Conservation (phyloP, 2,113 vertebrate genomes). For the Aleadryas rufinucha region DNA sequence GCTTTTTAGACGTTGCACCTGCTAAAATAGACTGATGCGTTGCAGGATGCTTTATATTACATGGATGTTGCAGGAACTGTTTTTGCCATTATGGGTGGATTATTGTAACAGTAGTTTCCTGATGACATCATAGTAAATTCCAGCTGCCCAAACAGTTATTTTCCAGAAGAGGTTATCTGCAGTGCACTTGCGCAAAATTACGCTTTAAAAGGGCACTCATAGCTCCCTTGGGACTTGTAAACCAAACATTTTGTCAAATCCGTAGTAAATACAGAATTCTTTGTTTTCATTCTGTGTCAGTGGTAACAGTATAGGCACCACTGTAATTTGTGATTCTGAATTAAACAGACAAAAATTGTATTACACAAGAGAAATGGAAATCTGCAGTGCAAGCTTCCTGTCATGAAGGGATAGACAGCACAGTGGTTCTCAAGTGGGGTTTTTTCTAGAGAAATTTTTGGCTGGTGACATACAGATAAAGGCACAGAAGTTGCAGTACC, state of each 20-base stretch:
- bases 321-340: not conserved
- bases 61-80: not conserved
- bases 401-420: not conserved
- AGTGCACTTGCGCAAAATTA: slow-evolving; percentile 43
- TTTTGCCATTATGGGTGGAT: slow-evolving; percentile 50
- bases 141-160: slow-evolving; percentile 44
- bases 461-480: not conserved
- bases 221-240: not conserved
- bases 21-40: not conserved
- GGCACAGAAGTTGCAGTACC: not conserved
- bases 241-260: not conserved
- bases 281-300: not conserved
- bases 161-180: slow-evolving; percentile 54
- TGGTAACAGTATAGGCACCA: not conserved
- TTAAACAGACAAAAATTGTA: not conserved
- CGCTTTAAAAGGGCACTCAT: slow-evolving; percentile 1
- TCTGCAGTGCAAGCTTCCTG: not conserved
- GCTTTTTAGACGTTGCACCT: not conserved
- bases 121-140: slow-evolving; percentile 57
- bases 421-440: not conserved
- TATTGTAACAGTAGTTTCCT: slow-evolving; percentile 55
- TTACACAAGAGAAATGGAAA: not conserved
- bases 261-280: not conserved
- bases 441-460: not conserved
- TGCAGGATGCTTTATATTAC: not conserved